Evolutionary conservation across 2,888 invertebrate species (phyloP), one percentile per base, ranked within the genome.

Genomic region (Nephrocerus scutellatus): DNA sequence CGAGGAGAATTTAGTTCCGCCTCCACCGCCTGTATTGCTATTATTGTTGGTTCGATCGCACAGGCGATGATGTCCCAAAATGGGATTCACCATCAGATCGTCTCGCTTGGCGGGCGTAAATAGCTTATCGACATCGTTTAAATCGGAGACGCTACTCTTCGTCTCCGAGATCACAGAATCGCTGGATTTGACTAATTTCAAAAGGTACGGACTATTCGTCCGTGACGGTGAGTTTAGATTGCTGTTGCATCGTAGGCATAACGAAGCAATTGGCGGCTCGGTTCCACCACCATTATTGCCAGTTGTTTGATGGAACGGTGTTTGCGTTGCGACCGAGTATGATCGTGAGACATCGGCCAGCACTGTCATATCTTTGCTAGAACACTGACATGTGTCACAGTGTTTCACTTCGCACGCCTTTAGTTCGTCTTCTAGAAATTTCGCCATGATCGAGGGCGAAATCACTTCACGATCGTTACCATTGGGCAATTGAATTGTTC

Each of bases 371-470:
- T 68, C 72, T 51, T 65, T 66, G 28, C 60, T 63, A 37, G 76
- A 73, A 62, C 88, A 88, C 28, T 79, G 79, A 56, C 88, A 88
- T 3, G 84, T 85, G 55, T 84, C 82, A 67, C 88, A 88, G 59
- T 88, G 88, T 63, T 85, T 85, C 3, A 81, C 75, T 35, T 82
- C 77, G 38, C 82, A 79, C 48, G 77, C 66, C 52, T 89, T 88
- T 43, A 84, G 80, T 53, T 89, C 88, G 43, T 90, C 89, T 66
- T 91, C 87, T 20, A 92, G 72, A 45, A 90, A 86, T 72, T 90
- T 90, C 3, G 90, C 89, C 84, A 91, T 85, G 35, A 89, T 81
- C 8, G 89, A 84, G 16, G 90, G 89, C 4, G 90, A 90, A 10
- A 84, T 82, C 53, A 65, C 62, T 22, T 66, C 61, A 2, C 57